Base-by-base conservation (phyloP, 2,797 vertebrate genomes). In the Botia kubotai region DNA sequence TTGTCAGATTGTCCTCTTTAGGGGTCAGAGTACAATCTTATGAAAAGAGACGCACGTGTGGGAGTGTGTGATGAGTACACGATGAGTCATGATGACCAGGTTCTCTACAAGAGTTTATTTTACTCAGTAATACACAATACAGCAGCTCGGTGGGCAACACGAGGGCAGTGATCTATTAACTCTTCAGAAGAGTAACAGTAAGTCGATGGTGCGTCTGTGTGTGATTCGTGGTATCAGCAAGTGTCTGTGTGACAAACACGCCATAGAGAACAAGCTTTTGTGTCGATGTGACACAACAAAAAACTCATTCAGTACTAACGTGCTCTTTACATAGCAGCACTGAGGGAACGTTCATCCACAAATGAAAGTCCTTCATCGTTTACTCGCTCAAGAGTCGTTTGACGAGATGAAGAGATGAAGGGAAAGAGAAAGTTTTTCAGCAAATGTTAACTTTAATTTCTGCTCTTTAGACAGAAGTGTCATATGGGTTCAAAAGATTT, bases 21-120 rank as follows among this genome's bases (percentile, higher is more conserved):
- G 16, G 4, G 65, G 52, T 68, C 75, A 55, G 19, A 52, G 14
- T 69, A 57, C 63, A 23, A 12, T 4, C 63, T n/a, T 10, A 77
- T 69, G 19, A 77, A 69, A 77, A 77, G 19, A 3, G 3, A 8
- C 50, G n/a, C 3, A 16, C 48, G 0, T 46, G 63, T 57, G 33
- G 50, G 33, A 68, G 75, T 46, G 29, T 77, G 57, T 77, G 52
- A 58, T 57, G n/a, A n/a, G 21, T 39, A 77, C 33, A 57, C 33
- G 19, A 19, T 46, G 52, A 77, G 65, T 77, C 33, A 26, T 4
- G 7, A 26, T 4, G 75, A 60, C 33, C 36, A 60, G 65, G 66
- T 69, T 58, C 29, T 58, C 19, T 39, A 69, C 68, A 10, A 29
- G 53, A 16, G 36, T 58, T 68, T 68, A 19, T 46, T 53, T 19